A percentile compares a stretch with the other conserved stretches of the same genome.
phyloP scores from a whole-genome alignment of 2,113 vertebrate genomes.

The Nycticebus coucang region DNA sequence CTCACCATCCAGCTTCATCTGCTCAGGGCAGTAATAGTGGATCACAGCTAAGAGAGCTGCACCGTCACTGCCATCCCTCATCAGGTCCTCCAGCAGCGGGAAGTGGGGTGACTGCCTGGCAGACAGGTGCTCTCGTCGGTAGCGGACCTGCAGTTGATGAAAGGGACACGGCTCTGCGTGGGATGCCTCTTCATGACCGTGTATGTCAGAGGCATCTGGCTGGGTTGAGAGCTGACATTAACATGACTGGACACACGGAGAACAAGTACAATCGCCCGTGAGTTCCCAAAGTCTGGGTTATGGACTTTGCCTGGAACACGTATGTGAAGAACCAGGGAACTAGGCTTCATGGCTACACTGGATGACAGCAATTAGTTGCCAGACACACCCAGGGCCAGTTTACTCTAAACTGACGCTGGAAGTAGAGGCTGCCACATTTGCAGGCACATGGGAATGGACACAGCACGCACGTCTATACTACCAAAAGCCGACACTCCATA shows the following conservation, averaged over 20 bases:
- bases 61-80: conserved; percentile 93
- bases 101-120: conserved; percentile 91
- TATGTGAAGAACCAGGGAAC: background rate
- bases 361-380: fast-evolving
- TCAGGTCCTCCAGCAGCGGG: conserved; percentile 92
- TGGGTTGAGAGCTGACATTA: fast-evolving
- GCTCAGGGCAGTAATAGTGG: conserved; percentile 97
- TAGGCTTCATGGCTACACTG: background rate
- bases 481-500: background rate
- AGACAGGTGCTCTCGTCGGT: conserved; percentile 94
- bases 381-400: fast-evolving
- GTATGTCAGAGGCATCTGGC: background rate
- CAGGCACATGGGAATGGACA: background rate
- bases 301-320: background rate
- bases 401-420: background rate
- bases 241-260: fast-evolving
- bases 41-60: conserved; percentile 92
- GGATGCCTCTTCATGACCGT: fast-evolving
- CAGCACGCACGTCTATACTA: background rate
- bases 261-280: fast-evolving
- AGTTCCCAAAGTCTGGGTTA: fast-evolving
- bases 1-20: conserved; percentile 94
- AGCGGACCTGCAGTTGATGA: conserved; percentile 89
- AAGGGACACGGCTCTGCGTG: background rate
- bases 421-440: background rate